phyloP scores from a whole-genome alignment of 2,113 vertebrate species.

The Pituophis catenifer region DNA sequence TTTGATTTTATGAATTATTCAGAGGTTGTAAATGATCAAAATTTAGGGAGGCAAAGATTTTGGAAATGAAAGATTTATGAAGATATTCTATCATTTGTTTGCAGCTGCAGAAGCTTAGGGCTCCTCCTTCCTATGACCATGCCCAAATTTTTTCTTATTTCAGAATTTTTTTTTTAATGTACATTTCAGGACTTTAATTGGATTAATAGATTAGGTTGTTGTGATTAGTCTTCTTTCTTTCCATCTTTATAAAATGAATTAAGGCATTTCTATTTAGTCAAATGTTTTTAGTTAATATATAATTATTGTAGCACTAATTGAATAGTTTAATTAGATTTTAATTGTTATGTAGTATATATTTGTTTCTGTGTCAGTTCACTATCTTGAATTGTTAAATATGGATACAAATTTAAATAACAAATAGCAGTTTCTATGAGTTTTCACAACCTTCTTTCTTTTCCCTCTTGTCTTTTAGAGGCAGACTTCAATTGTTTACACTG shows the following conservation, averaged over 20 bases:
- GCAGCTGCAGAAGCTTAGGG: not conserved
- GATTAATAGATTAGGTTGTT: not conserved
- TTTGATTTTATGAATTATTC: not conserved
- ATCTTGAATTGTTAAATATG: not conserved
- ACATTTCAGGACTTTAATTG: not conserved
- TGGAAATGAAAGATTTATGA: not conserved
- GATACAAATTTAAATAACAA: not conserved
- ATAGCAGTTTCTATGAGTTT: not conserved
- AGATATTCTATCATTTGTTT: not conserved
- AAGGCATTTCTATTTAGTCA: not conserved
- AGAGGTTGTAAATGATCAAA: not conserved
- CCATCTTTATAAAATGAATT: not conserved
- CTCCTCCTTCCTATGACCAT: not conserved
- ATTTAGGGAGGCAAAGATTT: not conserved
- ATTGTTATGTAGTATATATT: not conserved
- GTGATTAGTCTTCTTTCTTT: not conserved
- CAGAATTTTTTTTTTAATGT: not conserved
- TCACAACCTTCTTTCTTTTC: not conserved
- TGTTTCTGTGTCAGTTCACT: not conserved
- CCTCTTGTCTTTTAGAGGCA: not conserved
- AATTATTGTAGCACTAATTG: not conserved
- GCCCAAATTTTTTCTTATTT: not conserved
- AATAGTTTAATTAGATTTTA: not conserved
- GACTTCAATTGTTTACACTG: not conserved
- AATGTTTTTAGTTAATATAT: not conserved